These are phyloP conservation scores for Halcyon leucocephala DNA, from an alignment of 2,797 vertebrate genomes.

Conservation along the genomic window DNA sequence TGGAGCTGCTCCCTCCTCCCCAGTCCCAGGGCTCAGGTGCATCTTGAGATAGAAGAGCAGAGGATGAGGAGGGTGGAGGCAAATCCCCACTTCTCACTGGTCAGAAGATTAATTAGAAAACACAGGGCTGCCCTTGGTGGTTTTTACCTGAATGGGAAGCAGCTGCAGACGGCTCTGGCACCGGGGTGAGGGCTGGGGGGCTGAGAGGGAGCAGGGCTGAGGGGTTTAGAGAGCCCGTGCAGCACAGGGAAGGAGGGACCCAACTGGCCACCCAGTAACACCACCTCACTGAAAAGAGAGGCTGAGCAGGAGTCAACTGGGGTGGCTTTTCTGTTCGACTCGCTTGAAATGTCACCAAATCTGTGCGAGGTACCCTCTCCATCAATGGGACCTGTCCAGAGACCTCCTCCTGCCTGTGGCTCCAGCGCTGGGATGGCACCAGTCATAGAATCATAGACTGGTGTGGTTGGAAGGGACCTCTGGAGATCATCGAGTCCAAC, in stretches of 20 bases:
- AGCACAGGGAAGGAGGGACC: neutral
- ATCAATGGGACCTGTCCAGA: neutral
- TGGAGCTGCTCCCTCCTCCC: neutral
- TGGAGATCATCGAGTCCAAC: no score
- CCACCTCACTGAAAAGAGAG: rapidly evolving
- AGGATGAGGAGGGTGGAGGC: neutral
- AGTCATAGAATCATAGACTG: neutral
- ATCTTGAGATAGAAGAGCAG: rapidly evolving
- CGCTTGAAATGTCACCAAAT: neutral
- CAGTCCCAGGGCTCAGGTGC: neutral
- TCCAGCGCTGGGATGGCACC: neutral
- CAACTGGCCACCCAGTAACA: no score
- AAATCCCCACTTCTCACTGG: rapidly evolving
- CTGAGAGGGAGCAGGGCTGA: neutral
- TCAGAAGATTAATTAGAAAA: neutral
- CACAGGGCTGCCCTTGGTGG: neutral
- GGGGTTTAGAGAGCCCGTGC: neutral
- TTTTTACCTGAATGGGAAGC: neutral
- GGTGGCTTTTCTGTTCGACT: neutral
- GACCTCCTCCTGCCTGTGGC: neutral
- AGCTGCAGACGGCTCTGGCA: neutral
- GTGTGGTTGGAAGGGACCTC: no score
- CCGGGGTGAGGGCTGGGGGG: neutral
- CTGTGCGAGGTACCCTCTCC: rapidly evolving
- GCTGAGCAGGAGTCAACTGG: neutral